Evolutionary conservation across 1,140 invertebrate genomes (phyloP).

Genomic region (Wiebesia pumilae): DNA sequence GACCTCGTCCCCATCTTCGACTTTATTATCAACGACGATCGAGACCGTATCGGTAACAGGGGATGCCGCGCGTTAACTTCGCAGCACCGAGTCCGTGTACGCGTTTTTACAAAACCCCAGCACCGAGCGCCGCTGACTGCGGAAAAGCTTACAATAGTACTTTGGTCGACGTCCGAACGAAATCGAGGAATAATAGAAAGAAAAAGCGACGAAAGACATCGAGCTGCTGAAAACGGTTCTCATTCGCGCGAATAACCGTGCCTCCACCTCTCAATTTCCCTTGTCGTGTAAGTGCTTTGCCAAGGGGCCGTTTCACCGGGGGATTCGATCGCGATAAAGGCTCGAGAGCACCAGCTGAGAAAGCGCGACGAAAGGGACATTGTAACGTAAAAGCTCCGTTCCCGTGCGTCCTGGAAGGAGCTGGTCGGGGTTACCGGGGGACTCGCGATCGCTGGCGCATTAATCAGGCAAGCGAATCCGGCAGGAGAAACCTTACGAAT

Average conservation of each 20-base stretch:
- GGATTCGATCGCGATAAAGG: slow-evolving; percentile 50
- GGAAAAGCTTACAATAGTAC: slow-evolving; percentile 11
- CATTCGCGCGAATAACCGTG: slow-evolving; percentile 38
- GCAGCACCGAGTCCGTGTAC: background rate
- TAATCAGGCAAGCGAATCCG: slow-evolving; percentile 40
- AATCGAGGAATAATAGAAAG: background rate
- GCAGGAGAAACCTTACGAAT: background rate
- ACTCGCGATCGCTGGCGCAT: slow-evolving; percentile 31
- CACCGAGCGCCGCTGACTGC: background rate
- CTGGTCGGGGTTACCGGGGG: background rate
- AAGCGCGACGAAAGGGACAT: slow-evolving; percentile 42
- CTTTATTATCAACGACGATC: no score
- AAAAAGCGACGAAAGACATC: slow-evolving; percentile 3
- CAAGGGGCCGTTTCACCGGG: background rate
- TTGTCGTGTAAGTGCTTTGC: background rate
- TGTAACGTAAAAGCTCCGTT: slow-evolving; percentile 46
- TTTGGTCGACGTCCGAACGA: background rate
- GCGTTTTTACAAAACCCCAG: background rate
- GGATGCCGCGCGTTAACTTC: background rate
- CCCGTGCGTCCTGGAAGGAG: background rate
- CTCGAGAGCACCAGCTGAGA: background rate
- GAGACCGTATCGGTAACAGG: background rate
- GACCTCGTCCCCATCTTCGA: no score
- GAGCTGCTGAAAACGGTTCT: slow-evolving; percentile 46
- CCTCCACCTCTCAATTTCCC: slow-evolving; percentile 1